These are phyloP conservation scores for Drosophila cracens DNA, from an alignment of 2,888 invertebrate species.

Conservation along the genomic window DNA sequence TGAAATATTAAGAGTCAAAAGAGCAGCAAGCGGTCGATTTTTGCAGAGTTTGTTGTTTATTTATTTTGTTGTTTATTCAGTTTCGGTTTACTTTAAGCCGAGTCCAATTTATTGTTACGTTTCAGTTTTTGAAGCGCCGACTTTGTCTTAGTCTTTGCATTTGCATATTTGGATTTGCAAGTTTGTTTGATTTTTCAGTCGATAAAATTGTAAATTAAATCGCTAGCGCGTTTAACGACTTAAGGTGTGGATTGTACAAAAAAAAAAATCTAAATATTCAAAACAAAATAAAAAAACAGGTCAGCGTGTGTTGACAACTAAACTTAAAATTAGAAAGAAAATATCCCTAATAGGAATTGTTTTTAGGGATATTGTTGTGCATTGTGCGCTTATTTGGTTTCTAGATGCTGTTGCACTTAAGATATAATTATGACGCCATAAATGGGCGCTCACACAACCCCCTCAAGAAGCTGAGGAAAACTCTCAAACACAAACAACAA, in stretches of 20 bases:
- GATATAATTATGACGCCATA: constrained; percentile 67
- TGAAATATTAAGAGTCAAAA: constrained; percentile 72
- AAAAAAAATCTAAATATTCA: background rate
- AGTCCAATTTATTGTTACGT: constrained; percentile 35
- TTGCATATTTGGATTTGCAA: constrained; percentile 77
- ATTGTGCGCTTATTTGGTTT: constrained; percentile 22
- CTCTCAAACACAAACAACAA: constrained; percentile 35
- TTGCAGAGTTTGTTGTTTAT: constrained; percentile 10
- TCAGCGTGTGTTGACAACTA: constrained; percentile 50
- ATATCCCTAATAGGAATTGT: constrained; percentile 12
- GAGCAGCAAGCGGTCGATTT: constrained; percentile 71
- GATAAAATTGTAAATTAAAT: constrained; percentile 76
- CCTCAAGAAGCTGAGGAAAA: constrained; percentile 33
- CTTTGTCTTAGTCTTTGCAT: constrained; percentile 35
- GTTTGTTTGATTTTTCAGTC: constrained; percentile 54
- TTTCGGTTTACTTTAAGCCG: constrained; percentile 8
- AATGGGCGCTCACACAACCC: constrained; percentile 25
- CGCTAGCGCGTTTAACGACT: constrained; percentile 36
- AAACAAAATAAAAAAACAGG: constrained; percentile 38
- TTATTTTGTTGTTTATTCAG: constrained; percentile 2
- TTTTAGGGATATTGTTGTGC: constrained; percentile 27
- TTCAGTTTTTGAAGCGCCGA: constrained; percentile 66
- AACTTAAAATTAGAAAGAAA: background rate
- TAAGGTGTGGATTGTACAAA: constrained; percentile 55
- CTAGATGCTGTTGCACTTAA: constrained; percentile 30